phyloP scores from a whole-genome alignment of 2,113 vertebrate genomes.

The Xenopus borealis region DNA sequence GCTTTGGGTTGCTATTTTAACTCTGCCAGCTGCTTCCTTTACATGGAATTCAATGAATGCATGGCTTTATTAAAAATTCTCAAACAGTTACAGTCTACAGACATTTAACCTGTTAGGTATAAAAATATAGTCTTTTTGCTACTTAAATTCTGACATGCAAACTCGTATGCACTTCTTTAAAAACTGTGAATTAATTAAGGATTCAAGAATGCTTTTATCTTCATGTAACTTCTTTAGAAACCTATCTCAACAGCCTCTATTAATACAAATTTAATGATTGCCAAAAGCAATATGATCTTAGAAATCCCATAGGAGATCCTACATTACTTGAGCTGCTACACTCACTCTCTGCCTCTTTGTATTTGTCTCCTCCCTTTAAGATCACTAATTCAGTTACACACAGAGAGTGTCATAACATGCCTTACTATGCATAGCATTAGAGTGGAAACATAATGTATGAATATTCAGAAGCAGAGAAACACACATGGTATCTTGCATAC shows the following conservation, averaged over 20 bases:
- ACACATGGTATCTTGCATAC: no score
- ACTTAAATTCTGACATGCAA: no score
- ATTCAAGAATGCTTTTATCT: conserved; percentile 13
- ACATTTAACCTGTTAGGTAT: no score
- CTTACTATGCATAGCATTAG: conserved; percentile 12
- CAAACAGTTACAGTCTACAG: no score
- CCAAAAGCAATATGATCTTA: conserved; percentile 28
- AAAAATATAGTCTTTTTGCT: no score
- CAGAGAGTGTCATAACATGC: conserved; percentile 21
- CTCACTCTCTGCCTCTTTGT: conserved; percentile 17
- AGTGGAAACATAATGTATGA: conserved; percentile 1
- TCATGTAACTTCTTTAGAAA: not conserved
- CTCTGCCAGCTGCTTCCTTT: no score
- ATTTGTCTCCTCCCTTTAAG: conserved; percentile 18
- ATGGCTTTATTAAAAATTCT: no score
- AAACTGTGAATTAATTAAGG: not conserved
- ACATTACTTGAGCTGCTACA: conserved; percentile 16
- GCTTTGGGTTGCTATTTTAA: no score
- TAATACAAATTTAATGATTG: conserved; percentile 32
- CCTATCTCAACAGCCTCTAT: not conserved
- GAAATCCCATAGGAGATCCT: not conserved
- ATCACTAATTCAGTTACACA: conserved; percentile 19
- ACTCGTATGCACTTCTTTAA: no score
- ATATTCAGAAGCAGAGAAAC: conserved; percentile 3
- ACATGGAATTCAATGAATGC: no score